Evolutionary conservation across 2,797 vertebrate species (phyloP).

Genomic region (Strix occidentalis): DNA sequence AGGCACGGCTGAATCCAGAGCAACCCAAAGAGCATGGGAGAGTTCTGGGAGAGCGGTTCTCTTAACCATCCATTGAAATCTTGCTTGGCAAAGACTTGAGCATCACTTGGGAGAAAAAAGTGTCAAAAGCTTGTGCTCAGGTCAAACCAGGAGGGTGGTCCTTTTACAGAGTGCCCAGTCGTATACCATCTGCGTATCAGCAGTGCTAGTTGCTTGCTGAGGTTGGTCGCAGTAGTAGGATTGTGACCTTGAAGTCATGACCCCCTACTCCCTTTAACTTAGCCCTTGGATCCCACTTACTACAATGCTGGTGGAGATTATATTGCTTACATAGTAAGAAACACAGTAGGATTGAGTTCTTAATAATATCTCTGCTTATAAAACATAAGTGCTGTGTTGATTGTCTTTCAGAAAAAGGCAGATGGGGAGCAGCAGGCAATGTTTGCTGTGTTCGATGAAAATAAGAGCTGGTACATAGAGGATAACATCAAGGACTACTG

Average conservation of each 20-base stretch:
- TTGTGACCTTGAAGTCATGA: neutral
- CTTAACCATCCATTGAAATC: neutral
- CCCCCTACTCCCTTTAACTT: neutral
- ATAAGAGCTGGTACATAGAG: constrained; percentile 96
- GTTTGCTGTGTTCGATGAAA: constrained; percentile 93
- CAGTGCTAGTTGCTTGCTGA: neutral
- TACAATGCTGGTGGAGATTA: neutral
- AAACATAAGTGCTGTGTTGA: neutral
- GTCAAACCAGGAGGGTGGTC: neutral
- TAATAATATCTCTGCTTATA: neutral
- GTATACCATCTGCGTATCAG: neutral
- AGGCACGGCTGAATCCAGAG: neutral
- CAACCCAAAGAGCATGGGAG: neutral
- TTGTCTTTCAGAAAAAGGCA: constrained; percentile 82
- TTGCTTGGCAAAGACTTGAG: neutral
- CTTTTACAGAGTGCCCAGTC: neutral
- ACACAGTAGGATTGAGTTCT: neutral
- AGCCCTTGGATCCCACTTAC: neutral
- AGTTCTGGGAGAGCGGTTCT: neutral
- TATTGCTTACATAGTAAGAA: neutral
- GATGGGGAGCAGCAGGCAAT: constrained; percentile 91
- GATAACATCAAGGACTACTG: constrained; percentile 86
- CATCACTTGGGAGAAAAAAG: neutral
- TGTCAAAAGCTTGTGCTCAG: neutral
- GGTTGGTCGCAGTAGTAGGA: neutral